Conservation (phyloP, 2,888 invertebrate species). For the Eupithecia inturbata region DNA sequence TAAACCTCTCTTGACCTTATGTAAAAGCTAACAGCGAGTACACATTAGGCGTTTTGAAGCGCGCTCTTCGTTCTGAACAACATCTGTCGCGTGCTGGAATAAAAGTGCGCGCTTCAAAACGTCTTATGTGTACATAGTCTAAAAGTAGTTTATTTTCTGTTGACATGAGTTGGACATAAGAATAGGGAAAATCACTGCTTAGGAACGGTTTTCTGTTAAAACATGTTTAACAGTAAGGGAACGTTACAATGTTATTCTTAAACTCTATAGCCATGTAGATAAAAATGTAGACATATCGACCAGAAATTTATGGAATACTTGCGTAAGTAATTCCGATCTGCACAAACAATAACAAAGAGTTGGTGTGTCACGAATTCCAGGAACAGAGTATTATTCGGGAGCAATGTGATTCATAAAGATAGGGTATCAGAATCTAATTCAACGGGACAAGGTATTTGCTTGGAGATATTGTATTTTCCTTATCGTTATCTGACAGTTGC, state of each 20-base stretch:
- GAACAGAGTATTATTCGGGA: slow-evolving; percentile 9
- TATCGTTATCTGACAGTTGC: background rate
- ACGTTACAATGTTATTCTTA: background rate
- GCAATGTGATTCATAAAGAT: slow-evolving; percentile 15
- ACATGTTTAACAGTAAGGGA: no score
- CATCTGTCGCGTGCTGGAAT: no score
- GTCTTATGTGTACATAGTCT: no score
- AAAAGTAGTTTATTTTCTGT: no score
- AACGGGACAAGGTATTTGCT: slow-evolving; percentile 2
- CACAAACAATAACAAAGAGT: slow-evolving; percentile 28
- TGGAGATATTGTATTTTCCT: slow-evolving; percentile 1
- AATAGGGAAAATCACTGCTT: no score
- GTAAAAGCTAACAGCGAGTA: no score
- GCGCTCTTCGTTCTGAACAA: no score
- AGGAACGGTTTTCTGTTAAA: no score
- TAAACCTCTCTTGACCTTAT: no score
- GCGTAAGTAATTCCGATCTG: slow-evolving; percentile 21
- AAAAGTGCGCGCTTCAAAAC: no score
- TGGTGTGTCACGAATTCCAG: slow-evolving; percentile 20
- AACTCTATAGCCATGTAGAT: slow-evolving; percentile 60
- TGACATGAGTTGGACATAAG: no score
- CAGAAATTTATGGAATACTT: slow-evolving; percentile 36
- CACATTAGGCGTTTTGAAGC: no score
- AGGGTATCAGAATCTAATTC: background rate
- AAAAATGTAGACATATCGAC: slow-evolving; percentile 45